Evolutionary conservation across 1,140 invertebrate species (phyloP).

Genomic region (Nasonia longicornis): DNA sequence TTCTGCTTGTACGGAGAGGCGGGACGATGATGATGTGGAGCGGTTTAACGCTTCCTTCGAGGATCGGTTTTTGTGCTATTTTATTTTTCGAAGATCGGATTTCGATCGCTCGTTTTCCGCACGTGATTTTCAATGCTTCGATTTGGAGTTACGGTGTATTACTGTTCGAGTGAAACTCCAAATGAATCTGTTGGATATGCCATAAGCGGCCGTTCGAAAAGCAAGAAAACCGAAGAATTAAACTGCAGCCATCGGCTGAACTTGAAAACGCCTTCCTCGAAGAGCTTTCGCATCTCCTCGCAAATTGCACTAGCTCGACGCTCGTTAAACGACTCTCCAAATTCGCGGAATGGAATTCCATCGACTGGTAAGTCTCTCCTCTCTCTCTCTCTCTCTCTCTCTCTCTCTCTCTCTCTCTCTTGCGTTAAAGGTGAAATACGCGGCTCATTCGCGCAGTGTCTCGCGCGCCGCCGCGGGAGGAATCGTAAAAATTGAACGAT

Average conservation of each 20-base stretch:
- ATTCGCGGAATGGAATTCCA: constrained; percentile 19
- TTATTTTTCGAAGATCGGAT: neutral
- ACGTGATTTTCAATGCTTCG: neutral
- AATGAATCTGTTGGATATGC: no score
- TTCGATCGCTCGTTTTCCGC: neutral
- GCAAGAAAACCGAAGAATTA: neutral
- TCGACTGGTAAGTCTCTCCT: neutral
- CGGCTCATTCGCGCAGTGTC: constrained; percentile 8
- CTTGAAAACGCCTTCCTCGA: neutral
- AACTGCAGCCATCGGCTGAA: neutral
- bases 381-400: no score
- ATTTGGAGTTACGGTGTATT: no score
- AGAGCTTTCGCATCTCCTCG: neutral
- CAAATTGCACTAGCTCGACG: neutral
- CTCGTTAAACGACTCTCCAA: neutral
- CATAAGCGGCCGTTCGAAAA: no score
- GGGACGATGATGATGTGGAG: neutral
- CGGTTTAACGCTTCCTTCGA: neutral
- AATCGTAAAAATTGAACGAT: constrained; percentile 17
- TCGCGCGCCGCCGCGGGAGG: neutral
- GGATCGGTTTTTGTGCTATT: neutral
- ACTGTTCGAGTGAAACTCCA: no score
- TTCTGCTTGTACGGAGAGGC: neutral
- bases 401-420: no score
- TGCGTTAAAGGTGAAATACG: constrained; percentile 23